Percentiles rank a stretch among this genome's conserved stretches.
These are phyloP conservation scores for Pristiophorus japonicus DNA, from an alignment of 2,113 vertebrate genomes.

Conservation along the genomic window DNA sequence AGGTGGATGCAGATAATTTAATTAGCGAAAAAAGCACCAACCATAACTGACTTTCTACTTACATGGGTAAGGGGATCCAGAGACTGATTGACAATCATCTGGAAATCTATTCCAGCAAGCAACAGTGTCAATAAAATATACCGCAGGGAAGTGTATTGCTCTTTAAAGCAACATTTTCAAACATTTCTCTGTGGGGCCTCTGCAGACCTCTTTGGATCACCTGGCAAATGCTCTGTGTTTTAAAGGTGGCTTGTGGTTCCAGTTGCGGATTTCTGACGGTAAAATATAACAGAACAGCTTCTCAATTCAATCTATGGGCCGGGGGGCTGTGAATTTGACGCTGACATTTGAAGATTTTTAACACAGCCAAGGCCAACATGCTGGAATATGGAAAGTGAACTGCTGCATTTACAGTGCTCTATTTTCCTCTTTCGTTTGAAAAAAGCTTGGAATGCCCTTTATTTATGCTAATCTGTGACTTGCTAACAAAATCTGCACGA, in stretches of 20 bases:
- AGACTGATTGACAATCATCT: not conserved
- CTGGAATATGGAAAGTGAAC: not conserved
- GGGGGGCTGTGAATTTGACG: not conserved
- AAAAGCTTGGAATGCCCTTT: not conserved
- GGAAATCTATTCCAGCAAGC: not conserved
- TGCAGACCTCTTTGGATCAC: not conserved
- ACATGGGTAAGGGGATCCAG: too few relatives aligned
- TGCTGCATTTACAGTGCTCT: not conserved
- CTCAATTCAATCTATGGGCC: too few relatives aligned
- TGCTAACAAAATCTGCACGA: not conserved
- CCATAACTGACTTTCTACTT: not conserved
- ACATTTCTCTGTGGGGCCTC: not conserved
- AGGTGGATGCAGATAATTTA: not conserved
- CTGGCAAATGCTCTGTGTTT: not conserved
- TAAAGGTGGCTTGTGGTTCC: not conserved
- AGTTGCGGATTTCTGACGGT: too few relatives aligned
- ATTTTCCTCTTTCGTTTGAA: not conserved
- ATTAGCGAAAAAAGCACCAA: not conserved
- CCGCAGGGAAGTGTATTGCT: not conserved
- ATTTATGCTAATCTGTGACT: too few relatives aligned
- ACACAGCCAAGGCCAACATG: too few relatives aligned
- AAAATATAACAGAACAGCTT: too few relatives aligned
- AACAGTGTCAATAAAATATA: not conserved
- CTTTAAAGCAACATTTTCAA: not conserved
- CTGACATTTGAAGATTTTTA: not conserved